Evolutionary conservation across 2,113 vertebrate species (phyloP).

Genomic region (Megaleporinus macrocephalus): DNA sequence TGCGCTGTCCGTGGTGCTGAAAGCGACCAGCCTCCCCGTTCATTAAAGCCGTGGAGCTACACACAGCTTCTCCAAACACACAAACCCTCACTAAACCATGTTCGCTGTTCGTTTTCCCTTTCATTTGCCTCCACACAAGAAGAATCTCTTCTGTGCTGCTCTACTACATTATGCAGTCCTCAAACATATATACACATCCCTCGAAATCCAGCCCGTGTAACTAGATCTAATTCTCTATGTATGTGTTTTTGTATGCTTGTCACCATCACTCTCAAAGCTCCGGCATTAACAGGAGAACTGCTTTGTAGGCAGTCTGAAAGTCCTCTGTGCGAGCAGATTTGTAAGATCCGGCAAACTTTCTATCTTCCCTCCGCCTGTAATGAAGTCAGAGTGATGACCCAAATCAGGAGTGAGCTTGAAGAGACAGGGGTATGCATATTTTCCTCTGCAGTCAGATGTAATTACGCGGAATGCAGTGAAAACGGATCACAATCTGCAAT

Average conservation of each 20-base stretch:
- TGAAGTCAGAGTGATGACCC: constrained; percentile 20
- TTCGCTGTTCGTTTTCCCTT: too few relatives aligned
- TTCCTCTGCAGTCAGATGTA: constrained; percentile 32
- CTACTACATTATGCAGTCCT: too few relatives aligned
- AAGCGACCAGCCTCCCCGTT: background rate
- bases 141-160: too few relatives aligned
- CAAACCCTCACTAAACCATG: too few relatives aligned
- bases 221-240: too few relatives aligned
- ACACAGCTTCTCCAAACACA: too few relatives aligned
- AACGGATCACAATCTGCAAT: constrained; percentile 43
- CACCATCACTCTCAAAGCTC: background rate
- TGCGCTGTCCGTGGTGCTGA: constrained; percentile 47
- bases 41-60: too few relatives aligned
- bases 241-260: background rate
- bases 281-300: constrained; percentile 9
- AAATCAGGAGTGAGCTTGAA: constrained; percentile 17
- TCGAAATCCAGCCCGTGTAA: too few relatives aligned
- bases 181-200: too few relatives aligned
- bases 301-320: background rate
- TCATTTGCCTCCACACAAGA: too few relatives aligned
- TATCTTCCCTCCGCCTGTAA: background rate
- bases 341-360: constrained; percentile 7
- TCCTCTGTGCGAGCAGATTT: background rate
- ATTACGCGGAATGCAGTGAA: constrained; percentile 28
- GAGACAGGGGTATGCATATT: constrained; percentile 10